Base-by-base conservation (phyloP, 2,113 vertebrate species). In the Vulpes lagopus region DNA sequence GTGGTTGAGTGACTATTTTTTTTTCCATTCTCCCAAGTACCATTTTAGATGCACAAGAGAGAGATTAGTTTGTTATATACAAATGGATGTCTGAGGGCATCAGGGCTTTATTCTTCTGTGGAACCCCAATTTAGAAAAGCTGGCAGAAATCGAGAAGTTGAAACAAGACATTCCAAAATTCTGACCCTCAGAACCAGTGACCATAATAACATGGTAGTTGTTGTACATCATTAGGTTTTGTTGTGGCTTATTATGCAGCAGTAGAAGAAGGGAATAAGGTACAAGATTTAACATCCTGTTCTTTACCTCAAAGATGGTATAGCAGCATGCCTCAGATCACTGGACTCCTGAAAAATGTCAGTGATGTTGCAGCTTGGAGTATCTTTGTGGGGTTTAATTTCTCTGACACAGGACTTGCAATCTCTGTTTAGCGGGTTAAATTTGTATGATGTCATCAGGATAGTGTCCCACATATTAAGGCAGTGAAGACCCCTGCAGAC, bases 401-500 rank as follows among this genome's bases (percentile, higher is more conserved):
- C 32, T 69, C 64, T 67, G 43, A 90, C 22, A 59, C 3, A 64
- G 8, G 49, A 20, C 15, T 83, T 87, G 53, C 32, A 79, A n/a
- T 43, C 86, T 97, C 27, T 64, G 0, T 76, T 97, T 97, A 67
- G 49, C 3, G 10, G 53, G 53, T 90, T 94, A 55, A 69, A 74
- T 76, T 87, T 73, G 35, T 22, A 35, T 43, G 32, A 69, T 85
- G 51, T 25, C 57, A 83, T 87, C 88, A 62, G 23, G 55, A 27
- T 17, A 69, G 23, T 53, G 9, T 89, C 74, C 38, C 65, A 83
- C 49, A 8, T 84, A 83, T 51, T 71, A 83, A 90, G 60, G n/a
- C 59, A 96, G 71, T 95, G 74, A 95, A 49, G 53, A 84, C 81
- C 84, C 76, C 94, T 87, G 32, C 8, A 81, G 87, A 88, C 83